These are phyloP conservation scores for Nerophis lumbriciformis DNA, from an alignment of 2,113 vertebrate species.

Conservation along the genomic window DNA sequence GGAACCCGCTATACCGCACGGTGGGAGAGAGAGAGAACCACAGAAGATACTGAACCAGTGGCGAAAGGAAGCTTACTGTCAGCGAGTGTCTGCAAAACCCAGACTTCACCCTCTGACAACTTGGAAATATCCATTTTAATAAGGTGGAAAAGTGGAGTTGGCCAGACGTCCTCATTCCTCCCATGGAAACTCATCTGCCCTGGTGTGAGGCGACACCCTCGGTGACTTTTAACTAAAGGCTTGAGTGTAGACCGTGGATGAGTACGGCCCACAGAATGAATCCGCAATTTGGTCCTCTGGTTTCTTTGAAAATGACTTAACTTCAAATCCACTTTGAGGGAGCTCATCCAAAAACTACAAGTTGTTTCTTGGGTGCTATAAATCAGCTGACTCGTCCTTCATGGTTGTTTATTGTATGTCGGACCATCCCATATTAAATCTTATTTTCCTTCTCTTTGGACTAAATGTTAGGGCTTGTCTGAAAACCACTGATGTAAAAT, in stretches of 20 bases:
- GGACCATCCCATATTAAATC: slow-evolving; percentile 1
- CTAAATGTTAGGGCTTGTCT: not conserved
- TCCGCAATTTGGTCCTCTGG: slow-evolving; percentile 26
- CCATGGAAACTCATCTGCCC: slow-evolving; percentile 71
- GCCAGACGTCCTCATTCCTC: slow-evolving; percentile 70
- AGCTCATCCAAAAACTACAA: slow-evolving; percentile 6
- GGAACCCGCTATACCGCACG: slow-evolving; percentile 51
- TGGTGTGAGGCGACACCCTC: slow-evolving; percentile 67
- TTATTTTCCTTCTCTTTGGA: not conserved
- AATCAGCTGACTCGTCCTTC: not conserved
- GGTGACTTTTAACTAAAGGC: slow-evolving; percentile 50
- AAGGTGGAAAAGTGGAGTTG: slow-evolving; percentile 72
- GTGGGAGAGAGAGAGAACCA: slow-evolving; percentile 31
- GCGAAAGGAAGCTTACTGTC: slow-evolving; percentile 61
- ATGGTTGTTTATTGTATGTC: not conserved
- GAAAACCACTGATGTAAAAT: not conserved
- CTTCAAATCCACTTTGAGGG: slow-evolving; percentile 21
- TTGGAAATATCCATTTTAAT: slow-evolving; percentile 77
- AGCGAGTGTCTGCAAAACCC: slow-evolving; percentile 64
- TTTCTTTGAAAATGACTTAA: slow-evolving; percentile 33
- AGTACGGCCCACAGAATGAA: slow-evolving; percentile 35
- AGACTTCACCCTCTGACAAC: slow-evolving; percentile 73
- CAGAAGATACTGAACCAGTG: slow-evolving; percentile 50
- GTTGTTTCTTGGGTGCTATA: slow-evolving; percentile 3
- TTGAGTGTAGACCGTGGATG: slow-evolving; percentile 37